These are phyloP conservation scores for Ferrisia virgata DNA, from an alignment of 2,888 invertebrate species.

Conservation along the genomic window DNA sequence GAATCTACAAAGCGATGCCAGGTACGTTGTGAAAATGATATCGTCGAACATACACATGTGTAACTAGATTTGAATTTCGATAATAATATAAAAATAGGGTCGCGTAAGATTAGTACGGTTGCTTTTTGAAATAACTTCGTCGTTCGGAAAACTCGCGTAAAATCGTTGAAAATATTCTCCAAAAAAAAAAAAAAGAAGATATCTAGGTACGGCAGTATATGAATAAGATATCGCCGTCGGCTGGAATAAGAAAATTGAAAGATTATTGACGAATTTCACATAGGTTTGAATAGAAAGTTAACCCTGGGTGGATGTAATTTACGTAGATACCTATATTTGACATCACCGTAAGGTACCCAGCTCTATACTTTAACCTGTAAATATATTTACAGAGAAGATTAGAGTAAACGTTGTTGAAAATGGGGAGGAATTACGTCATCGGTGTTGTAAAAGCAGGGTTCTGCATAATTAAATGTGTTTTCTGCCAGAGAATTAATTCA, in stretches of 20 bases:
- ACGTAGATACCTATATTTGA: neutral
- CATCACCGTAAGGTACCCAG: neutral
- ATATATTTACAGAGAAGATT: neutral
- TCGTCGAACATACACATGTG: no score
- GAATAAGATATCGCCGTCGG: neutral
- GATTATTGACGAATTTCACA: neutral
- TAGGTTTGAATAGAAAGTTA: neutral
- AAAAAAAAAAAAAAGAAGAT: no score
- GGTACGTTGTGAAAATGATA: neutral
- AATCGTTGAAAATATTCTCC: neutral
- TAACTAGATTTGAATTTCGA: neutral
- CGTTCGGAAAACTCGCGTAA: neutral
- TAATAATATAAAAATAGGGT: neutral
- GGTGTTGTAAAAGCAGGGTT: neutral
- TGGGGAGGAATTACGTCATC: slow-evolving; percentile 3
- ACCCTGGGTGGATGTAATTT: no score
- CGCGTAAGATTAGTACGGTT: neutral
- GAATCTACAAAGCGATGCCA: neutral
- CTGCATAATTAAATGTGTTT: neutral
- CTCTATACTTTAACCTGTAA: neutral
- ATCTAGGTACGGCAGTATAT: neutral
- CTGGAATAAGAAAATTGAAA: neutral
- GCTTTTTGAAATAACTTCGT: neutral
- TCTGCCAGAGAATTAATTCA: neutral
- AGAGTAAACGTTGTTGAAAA: neutral